Percentiles rank a stretch among this genome's conserved stretches.
Conservation (phyloP, 2,113 vertebrate species). For the Fregata magnificens region DNA sequence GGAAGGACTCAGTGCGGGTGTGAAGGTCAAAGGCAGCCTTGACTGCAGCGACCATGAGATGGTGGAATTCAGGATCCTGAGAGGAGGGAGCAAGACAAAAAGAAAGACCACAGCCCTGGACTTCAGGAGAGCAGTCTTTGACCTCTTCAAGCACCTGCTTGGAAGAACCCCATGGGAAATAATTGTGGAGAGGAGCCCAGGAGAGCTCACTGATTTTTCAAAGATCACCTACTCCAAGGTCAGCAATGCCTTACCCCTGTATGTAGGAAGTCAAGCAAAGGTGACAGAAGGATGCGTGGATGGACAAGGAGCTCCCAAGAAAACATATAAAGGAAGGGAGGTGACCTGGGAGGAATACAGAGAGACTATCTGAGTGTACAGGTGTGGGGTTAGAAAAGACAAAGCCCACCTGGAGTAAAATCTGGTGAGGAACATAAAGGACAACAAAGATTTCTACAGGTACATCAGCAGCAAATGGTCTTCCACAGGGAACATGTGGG, state of each 20-base stretch:
- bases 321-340: neutral
- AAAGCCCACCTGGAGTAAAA: neutral
- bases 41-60: fast-evolving
- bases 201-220: neutral
- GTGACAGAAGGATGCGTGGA: neutral
- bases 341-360: neutral
- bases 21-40: neutral
- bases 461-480: neutral
- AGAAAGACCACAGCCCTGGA: neutral
- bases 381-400: neutral
- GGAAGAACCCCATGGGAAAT: neutral
- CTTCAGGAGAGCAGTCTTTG: neutral
- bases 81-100: neutral
- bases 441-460: neutral
- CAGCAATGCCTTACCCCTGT: neutral
- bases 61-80: neutral
- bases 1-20: fast-evolving
- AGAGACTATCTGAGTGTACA: neutral
- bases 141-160: neutral
- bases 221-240: neutral
- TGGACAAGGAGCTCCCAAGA: neutral
- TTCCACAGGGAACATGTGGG: neutral
- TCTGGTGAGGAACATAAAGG: neutral
- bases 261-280: neutral
- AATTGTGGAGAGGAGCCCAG: neutral